These are phyloP conservation scores for Pluvianellus socialis DNA, from an alignment of 2,113 vertebrate genomes.

Conservation along the genomic window DNA sequence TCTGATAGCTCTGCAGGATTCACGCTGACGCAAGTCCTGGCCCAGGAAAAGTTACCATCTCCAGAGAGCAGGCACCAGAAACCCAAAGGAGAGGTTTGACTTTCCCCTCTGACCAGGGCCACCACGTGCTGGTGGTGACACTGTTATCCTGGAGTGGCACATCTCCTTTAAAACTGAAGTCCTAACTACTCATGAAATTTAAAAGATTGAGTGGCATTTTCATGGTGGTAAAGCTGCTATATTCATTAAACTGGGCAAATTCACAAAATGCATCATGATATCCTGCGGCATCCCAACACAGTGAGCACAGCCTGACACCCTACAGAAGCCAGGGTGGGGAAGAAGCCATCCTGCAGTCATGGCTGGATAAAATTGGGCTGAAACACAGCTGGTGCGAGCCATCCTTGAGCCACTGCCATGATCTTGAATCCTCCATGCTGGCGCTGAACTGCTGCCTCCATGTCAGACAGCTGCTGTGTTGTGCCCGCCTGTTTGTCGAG, in stretches of 20 bases:
- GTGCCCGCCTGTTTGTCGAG: not conserved
- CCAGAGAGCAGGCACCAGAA: not conserved
- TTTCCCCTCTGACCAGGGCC: not conserved
- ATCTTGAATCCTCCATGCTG: accelerated
- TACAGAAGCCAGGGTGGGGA: not conserved
- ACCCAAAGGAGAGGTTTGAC: not conserved
- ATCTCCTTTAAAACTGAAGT: not conserved
- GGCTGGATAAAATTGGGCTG: not conserved
- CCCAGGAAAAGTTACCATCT: not conserved
- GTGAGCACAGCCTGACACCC: not conserved
- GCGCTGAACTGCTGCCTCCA: accelerated
- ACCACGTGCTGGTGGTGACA: too few relatives aligned
- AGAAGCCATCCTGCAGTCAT: not conserved
- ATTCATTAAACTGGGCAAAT: not conserved
- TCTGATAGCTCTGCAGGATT: not conserved
- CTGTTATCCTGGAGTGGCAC: not conserved
- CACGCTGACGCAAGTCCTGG: not conserved
- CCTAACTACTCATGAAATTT: not conserved
- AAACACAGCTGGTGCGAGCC: not conserved
- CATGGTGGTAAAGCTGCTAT: not conserved
- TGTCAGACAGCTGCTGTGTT: not conserved
- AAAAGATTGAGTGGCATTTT: not conserved
- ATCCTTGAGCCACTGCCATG: not conserved
- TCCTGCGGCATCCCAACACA: not conserved
- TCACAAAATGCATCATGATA: not conserved